Evolutionary conservation across 1,140 invertebrate species (phyloP), one percentile per base, ranked within the genome.

Genomic region (Macrobrachium rosenbergii): DNA sequence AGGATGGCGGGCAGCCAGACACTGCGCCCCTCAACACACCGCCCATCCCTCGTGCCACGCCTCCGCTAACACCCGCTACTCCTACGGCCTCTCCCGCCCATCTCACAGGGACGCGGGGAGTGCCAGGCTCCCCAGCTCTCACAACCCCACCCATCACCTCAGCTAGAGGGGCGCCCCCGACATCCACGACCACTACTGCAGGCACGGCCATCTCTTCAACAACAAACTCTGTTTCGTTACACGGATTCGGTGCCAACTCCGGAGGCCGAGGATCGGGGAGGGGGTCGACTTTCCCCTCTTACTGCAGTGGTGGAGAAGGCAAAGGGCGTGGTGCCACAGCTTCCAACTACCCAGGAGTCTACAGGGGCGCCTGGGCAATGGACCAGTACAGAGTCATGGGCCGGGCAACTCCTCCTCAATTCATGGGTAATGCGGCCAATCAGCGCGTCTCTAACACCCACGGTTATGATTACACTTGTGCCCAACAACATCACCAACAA

Each of bases 61-160:
- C 89, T 80, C 96, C 90, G 95, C 95, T 37, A 94, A 95, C 3
- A 95, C 94, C 91, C 94, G 85, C 95, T 45, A 95, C 3, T 95
- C 94, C 91, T 94, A 83, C 95, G 21, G 85, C 90, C 43, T 88
- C 90, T 17, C 87, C 87, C 28, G 80, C 88, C 75, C 78, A 82
- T 60, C 75, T 83, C 17, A 67, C 89, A 16, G 78, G 78, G 12
- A 69, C 81, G 95, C 95, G 7, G 95, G 96, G 90, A 96, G 96
- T 88, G 21, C 88, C 88, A 14, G 75, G 77, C 59, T 81, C 86
- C 10, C 82, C 83, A 19, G 78, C 83, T 63, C 64, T 80, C 58
- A 88, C 77, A 59, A 83, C 78, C 72, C 78, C 76, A 28, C 80
- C 87, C 60, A 84, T 78, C 83, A 83, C 83, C 43, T 86, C 90